Evolutionary conservation across 1,140 invertebrate species (phyloP).

Genomic region (Hycleus cichorii): DNA sequence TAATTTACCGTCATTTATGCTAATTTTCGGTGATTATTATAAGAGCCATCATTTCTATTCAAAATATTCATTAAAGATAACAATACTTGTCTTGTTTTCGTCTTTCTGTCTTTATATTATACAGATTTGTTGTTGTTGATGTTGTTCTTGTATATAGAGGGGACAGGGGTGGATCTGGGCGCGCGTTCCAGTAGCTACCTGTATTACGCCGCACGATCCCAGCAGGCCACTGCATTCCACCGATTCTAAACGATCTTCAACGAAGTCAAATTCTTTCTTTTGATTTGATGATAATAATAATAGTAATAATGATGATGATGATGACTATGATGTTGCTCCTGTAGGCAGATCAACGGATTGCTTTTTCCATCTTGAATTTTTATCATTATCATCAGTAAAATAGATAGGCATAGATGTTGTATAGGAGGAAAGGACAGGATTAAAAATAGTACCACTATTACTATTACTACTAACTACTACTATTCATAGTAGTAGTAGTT

Average conservation of each 20-base stretch:
- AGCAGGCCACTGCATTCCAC: conserved; percentile 34
- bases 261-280: conserved; percentile 23
- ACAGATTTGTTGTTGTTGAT: neutral
- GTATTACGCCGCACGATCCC: conserved; percentile 39
- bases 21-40: no score
- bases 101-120: no score
- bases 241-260: conserved; percentile 15
- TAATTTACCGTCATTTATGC: no score
- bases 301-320: no score
- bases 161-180: conserved; percentile 17
- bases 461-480: no score
- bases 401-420: no score
- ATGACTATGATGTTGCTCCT: neutral
- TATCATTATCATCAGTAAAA: conserved; percentile 2
- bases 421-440: no score
- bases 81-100: no score
- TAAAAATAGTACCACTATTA: no score
- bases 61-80: no score
- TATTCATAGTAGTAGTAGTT: no score
- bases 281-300: neutral
- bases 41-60: no score
- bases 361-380: conserved; percentile 1
- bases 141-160: conserved; percentile 4
- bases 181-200: conserved; percentile 36
- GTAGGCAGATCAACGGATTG: conserved; percentile 7